Conservation (phyloP, 2,888 invertebrate species). For the Hymenopus coronatus region DNA sequence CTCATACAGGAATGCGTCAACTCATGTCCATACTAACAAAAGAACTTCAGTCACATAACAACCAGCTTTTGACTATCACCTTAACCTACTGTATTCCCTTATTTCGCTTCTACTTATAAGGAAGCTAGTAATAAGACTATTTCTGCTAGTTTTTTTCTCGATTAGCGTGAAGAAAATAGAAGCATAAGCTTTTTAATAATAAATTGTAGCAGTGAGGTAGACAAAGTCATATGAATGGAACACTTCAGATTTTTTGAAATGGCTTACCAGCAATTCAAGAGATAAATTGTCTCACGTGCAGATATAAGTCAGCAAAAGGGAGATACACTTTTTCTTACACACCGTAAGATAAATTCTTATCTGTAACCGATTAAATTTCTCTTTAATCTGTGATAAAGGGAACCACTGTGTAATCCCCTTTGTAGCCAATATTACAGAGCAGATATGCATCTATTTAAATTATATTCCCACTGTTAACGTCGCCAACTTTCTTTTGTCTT, state of each 20-base stretch:
- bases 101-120: no score
- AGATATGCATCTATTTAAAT: neutral
- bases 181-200: no score
- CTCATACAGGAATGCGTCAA: no score
- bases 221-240: no score
- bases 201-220: no score
- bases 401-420: neutral
- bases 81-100: no score
- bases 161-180: no score
- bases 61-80: no score
- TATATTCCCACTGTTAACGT: neutral
- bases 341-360: neutral
- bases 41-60: no score
- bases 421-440: neutral
- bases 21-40: no score
- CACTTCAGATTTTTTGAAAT: neutral
- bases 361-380: neutral
- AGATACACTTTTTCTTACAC: neutral
- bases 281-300: neutral
- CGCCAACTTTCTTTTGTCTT: neutral
- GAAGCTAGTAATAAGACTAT: no score
- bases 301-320: neutral
- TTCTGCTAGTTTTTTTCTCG: no score
- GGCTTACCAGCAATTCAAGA: neutral
- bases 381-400: neutral